Evolutionary conservation across 2,113 vertebrate species (phyloP).

Genomic region (Paracanthobrama guichenoti): DNA sequence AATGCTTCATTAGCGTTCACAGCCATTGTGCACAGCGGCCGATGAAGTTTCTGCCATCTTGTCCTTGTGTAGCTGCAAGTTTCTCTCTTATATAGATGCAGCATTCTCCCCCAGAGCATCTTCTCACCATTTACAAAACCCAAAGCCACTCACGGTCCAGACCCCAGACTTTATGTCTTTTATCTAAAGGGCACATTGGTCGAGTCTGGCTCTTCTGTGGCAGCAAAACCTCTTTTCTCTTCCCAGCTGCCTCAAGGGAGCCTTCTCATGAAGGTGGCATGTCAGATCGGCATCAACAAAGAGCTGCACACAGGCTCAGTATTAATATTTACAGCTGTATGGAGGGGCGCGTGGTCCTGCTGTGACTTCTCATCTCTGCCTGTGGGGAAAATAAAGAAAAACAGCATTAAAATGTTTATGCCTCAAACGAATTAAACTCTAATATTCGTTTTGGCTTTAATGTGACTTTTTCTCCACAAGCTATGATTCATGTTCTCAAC

Average conservation of each 20-base stretch:
- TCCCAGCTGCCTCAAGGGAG: conserved; percentile 56
- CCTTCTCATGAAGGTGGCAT: conserved; percentile 58
- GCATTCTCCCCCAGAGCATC: not conserved
- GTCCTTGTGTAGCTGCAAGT: not conserved
- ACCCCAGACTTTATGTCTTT: conserved; percentile 55
- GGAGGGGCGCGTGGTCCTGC: conserved; percentile 29
- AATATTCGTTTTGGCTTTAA: not conserved
- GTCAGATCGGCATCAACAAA: conserved; percentile 63
- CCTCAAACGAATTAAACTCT: conserved; percentile 29
- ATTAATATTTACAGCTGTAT: conserved; percentile 63
- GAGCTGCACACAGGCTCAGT: conserved; percentile 14
- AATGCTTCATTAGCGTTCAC: too few species aligned
- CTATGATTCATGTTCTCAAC: not conserved
- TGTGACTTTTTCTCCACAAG: not conserved
- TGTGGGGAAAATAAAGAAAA: not conserved
- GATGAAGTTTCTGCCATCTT: not conserved
- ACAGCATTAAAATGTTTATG: conserved; percentile 50
- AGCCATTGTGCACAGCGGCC: not conserved
- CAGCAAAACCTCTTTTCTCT: conserved; percentile 28
- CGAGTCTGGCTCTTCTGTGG: conserved; percentile 42
- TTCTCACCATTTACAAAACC: conserved; percentile 45
- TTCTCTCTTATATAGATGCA: not conserved
- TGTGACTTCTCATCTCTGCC: conserved; percentile 43
- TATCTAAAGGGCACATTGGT: conserved; percentile 56
- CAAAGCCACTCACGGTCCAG: conserved; percentile 47